Evolutionary conservation across 2,797 vertebrate species (phyloP).

Genomic region (Epinephelus coioides): DNA sequence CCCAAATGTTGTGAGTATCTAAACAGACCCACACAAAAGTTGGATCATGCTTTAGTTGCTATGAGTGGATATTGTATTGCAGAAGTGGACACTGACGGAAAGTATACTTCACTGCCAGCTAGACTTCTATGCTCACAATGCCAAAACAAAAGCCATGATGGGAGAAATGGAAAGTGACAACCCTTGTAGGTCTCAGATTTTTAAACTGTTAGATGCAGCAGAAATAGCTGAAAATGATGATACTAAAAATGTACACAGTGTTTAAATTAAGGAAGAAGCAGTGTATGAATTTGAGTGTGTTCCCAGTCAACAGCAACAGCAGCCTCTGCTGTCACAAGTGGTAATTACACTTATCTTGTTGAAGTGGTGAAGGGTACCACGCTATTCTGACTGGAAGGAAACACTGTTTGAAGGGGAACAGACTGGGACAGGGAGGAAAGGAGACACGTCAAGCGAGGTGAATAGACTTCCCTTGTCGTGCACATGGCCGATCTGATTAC

Average conservation of each 20-base stretch:
- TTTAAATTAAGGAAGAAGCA: not conserved
- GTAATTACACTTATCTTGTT: not conserved
- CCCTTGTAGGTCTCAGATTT: not conserved
- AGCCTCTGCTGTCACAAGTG: not conserved
- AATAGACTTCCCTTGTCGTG: conserved; percentile 19
- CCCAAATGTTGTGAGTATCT: too few relatives aligned
- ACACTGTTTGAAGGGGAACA: not conserved
- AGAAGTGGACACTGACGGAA: not conserved
- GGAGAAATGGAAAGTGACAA: not conserved
- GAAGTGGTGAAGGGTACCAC: not conserved
- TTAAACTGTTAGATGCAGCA: not conserved
- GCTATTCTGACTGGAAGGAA: not conserved
- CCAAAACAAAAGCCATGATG: not conserved
- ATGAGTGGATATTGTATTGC: too few relatives aligned
- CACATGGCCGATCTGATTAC: conserved; percentile 6
- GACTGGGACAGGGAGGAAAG: conserved; percentile 15
- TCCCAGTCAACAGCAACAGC: conserved; percentile 17
- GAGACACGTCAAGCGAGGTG: conserved; percentile 26
- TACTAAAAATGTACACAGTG: not conserved
- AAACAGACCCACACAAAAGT: too few relatives aligned
- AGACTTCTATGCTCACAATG: not conserved
- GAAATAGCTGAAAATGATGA: not conserved
- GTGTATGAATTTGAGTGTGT: not conserved
- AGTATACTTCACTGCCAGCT: not conserved
- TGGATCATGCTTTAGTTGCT: too few relatives aligned